A percentile compares a stretch with the other conserved stretches of the same genome.
These are phyloP conservation scores for Pyrocoelia pectoralis DNA, from an alignment of 2,888 invertebrate genomes.

Conservation along the genomic window DNA sequence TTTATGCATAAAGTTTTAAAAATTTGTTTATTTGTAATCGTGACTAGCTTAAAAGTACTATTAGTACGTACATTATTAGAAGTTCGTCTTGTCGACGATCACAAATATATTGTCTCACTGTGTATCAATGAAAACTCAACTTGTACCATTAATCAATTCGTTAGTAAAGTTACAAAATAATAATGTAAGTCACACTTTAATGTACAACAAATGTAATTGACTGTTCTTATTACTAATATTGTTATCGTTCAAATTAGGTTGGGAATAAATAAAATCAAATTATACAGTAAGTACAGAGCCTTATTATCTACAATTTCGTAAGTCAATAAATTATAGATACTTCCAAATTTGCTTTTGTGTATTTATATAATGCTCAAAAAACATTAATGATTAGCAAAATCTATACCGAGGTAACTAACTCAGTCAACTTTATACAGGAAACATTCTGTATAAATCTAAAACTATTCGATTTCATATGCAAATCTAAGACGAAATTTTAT, in stretches of 20 bases:
- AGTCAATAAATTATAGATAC: slow-evolving; percentile 20
- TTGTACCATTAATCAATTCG: slow-evolving; percentile 21
- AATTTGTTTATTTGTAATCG: slow-evolving; percentile 19
- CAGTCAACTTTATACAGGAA: slow-evolving; percentile 25
- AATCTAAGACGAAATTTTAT: slow-evolving; percentile 12
- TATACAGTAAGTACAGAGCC: slow-evolving; percentile 31
- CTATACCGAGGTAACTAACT: slow-evolving; percentile 35
- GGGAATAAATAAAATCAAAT: slow-evolving; percentile 21
- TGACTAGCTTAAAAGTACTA: slow-evolving; percentile 26
- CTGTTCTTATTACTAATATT: slow-evolving; percentile 24
- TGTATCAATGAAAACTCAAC: slow-evolving; percentile 11
- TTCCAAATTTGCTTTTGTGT: slow-evolving; percentile 5
- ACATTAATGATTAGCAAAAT: slow-evolving; percentile 18
- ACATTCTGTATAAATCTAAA: slow-evolving; percentile 16
- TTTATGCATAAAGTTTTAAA: slow-evolving; percentile 11
- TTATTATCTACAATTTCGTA: slow-evolving; percentile 23
- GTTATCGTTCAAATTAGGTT: neutral
- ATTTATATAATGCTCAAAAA: slow-evolving; percentile 10
- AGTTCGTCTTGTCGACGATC: slow-evolving; percentile 26
- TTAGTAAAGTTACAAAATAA: too few species aligned
- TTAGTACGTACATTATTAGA: slow-evolving; percentile 11
- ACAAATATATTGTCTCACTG: slow-evolving; percentile 34
- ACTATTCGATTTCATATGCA: slow-evolving; percentile 13
- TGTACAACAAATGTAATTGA: slow-evolving; percentile 26
- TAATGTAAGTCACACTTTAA: slow-evolving; percentile 5